Evolutionary conservation across 2,888 invertebrate species (phyloP), one percentile per base, ranked within the genome.

Genomic region (Helobdella robusta): DNA sequence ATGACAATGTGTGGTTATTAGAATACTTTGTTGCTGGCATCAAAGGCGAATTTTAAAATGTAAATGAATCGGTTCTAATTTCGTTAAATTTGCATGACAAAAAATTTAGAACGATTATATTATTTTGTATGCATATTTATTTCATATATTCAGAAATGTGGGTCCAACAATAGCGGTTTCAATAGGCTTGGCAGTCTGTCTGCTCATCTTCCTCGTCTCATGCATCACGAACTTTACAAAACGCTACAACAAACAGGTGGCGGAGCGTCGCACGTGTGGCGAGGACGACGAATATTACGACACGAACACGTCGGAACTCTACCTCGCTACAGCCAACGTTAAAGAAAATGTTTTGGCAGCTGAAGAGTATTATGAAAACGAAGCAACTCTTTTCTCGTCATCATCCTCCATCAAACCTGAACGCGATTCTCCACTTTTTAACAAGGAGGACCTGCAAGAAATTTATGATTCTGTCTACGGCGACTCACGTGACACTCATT

Each of bases 401-500:
- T 40, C 68, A 32, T 67, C 70, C 25, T 68, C 67, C 52, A 70
- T 70, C 18, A 68, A 62, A 34, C 68, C 70, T 54, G 69, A 70
- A 66, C 35, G 65, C 11, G 67, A 59, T 2, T 70, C 70, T 15
- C 67, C 69, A 23, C 58, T 69, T 18, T 70, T 68, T 40, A 68
- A 70, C 28, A 68, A 70, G 20, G 68, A 68, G 48, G 70, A 70
- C 32, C 58, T 69, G 5, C 68, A 68, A 32, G 70, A 70, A 35
- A 67, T 67, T 50, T 56, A 32, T 28, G 56, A 56, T 6, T 56
- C 56, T n/a, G 28, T 28, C 36, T 20, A 59, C 56, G 8, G 63
- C 52, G 11, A 18, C n/a, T n/a, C n/a, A n/a, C n/a, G n/a, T n/a
- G n/a, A n/a, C n/a, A n/a, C n/a, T n/a, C n/a, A n/a, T n/a, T n/a